phyloP scores from a whole-genome alignment of 2,797 vertebrate genomes.

The Acestrorhynchus altus region DNA sequence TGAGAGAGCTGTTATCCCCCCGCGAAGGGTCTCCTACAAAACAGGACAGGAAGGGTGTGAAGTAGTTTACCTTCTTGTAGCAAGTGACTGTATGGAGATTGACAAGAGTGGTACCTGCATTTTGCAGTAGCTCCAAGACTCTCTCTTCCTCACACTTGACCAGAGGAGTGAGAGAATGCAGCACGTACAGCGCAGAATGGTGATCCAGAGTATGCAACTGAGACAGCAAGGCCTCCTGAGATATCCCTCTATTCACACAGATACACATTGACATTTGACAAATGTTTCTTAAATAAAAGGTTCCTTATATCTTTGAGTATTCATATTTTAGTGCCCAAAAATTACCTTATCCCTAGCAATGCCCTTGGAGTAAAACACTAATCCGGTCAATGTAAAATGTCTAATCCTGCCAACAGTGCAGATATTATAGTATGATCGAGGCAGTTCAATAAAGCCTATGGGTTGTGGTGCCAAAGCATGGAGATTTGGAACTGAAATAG shows the following conservation, averaged over 20 bases:
- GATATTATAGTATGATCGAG: not conserved
- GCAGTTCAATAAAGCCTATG: too few relatives aligned
- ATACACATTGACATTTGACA: not conserved
- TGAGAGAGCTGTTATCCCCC: slow-evolving; percentile 52
- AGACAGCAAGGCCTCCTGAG: slow-evolving; percentile 81
- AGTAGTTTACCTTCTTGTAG: too few relatives aligned
- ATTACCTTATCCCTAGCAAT: too few relatives aligned
- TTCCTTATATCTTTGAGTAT: too few relatives aligned
- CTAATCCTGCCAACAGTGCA: not conserved
- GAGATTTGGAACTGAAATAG: not conserved
- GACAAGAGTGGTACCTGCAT: slow-evolving; percentile 60
- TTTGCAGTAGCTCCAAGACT: slow-evolving; percentile 87
- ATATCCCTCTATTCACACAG: slow-evolving; percentile 77
- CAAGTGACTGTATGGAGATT: too few relatives aligned
- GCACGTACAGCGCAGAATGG: slow-evolving; percentile 90
- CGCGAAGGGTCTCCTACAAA: slow-evolving; percentile 66
- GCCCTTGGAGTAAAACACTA: too few relatives aligned
- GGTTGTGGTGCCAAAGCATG: not conserved
- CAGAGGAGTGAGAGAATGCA: slow-evolving; percentile 90
- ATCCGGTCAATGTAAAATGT: not conserved
- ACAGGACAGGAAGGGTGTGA: not conserved
- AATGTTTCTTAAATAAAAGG: too few relatives aligned
- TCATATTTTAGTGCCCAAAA: too few relatives aligned
- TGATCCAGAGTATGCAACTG: slow-evolving; percentile 90
- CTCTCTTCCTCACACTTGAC: slow-evolving; percentile 84